Base-by-base conservation (phyloP, 2,797 vertebrate genomes). In the Cichlasoma orientale region DNA sequence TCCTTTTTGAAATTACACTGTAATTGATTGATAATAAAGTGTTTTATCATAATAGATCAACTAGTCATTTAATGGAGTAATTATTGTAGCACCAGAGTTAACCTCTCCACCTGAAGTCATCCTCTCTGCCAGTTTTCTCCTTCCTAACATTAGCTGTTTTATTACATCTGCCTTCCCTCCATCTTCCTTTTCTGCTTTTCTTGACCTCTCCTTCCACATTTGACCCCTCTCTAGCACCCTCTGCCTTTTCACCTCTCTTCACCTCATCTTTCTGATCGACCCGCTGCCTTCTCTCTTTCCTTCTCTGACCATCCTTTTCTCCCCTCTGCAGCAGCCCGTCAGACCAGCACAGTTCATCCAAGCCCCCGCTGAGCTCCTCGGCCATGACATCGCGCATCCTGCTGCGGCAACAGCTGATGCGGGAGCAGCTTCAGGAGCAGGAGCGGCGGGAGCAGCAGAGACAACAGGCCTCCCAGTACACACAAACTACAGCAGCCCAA, bases 381-480 rank as follows among this genome's bases (percentile, higher is more conserved):
- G 96, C 95, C 93, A 96, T 97, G 96, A 98, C 97, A 93, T 99
- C 98, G 93, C 97, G 98, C 88, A 96, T 99, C 95, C 94, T 98
- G 95, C 95, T 99, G 94, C 97, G 98, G 82, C 98, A 99, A 94
- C 98, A 99, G 96, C 96, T 99, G 96, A 99, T 99, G 98, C 97
- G 97, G 91, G 98, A 99, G 95, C 98, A 99, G 95, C 97, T 99
- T 89, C 97, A 98, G 94, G 97, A 99, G 94, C 98, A 99, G 92
- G 98, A 99, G 93, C 96, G 97, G 74, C 95, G 97, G 82, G 98
- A 99, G 92, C 97, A 97, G 94, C 97, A 96, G 90, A 87, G 92
- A 88, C 97, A 96, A 80, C 97, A 97, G 87, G 96, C 95, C 84
- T 95, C 97, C 82, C 96, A 96, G 89, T 97, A 96, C 95, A 95